Evolutionary conservation across 2,797 vertebrate species (phyloP), one percentile per base, ranked within the genome.

Genomic region (Sebastiscus tertius): DNA sequence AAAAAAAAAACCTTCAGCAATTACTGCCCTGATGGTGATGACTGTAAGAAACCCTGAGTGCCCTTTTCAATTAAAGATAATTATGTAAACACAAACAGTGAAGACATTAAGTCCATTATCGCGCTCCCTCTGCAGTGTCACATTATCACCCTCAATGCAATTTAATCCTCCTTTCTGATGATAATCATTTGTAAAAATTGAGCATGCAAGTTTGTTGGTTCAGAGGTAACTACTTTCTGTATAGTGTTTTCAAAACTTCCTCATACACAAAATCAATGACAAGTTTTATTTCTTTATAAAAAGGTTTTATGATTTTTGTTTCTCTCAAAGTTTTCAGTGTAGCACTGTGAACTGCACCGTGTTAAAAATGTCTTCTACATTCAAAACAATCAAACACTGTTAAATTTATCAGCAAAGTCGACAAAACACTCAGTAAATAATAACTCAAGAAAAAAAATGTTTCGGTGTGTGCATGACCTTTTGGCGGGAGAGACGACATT

Each of bases 41-140:
- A 90, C 64, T 62, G 54, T 24, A 72, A 65, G 22, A 84, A 86
- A 79, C 68, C 80, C 62, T 16, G 70, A 89, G 75, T 60, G 81
- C 52, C 12, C 24, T 42, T 83, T 87, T 64, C 69, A 89, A 93
- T 93, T 88, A 91, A 81, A 79, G 58, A 67, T 84, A 93, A 94
- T 91, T 83, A 86, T 13, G 29, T 78, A 70, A 90, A 88, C 82
- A 64, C 61, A 77, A 72, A 66, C 67, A 62, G n/a, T 42, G 42
- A 83, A 6, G 60, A 69, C 65, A 77, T 62, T 18, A 26, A 36
- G 27, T 34, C 26, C 22, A 67, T 74, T 56, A 76, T 18, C 33
- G 55, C 6, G 39, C 11, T 60, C 72, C 75, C 56, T 72, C 56
- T 72, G 77, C 61, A 64, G 63, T 18, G 66, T 72, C 69, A 79